Conservation (phyloP, 2,888 invertebrate genomes). For the Trichogramma evanescens region DNA sequence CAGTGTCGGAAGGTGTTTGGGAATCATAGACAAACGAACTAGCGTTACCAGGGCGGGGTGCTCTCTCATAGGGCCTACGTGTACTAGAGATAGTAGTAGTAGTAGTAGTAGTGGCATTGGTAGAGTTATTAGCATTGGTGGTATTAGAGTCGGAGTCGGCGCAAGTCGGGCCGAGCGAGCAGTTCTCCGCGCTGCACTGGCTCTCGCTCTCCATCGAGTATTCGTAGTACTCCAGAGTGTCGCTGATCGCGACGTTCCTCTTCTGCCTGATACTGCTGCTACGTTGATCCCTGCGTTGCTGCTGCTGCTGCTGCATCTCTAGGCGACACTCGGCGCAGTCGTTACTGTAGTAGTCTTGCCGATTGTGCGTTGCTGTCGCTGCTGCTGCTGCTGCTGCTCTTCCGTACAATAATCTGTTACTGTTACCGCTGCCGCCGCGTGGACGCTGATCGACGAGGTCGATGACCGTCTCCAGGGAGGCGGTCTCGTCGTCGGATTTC, state of each 20-base stretch:
- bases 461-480: conserved; percentile 41
- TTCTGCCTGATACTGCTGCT: conserved; percentile 33
- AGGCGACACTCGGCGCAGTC: conserved; percentile 40
- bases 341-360: conserved; percentile 30
- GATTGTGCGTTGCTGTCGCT: conserved; percentile 39
- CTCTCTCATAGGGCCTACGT: conserved; percentile 47
- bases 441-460: conserved; percentile 15
- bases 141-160: conserved; percentile 18
- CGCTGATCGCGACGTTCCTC: conserved; percentile 48
- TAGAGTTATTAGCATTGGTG: too few species aligned
- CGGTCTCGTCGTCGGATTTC: conserved; percentile 42
- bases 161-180: conserved; percentile 47
- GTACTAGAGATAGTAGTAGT: conserved; percentile 20
- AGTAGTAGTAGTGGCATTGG: too few species aligned
- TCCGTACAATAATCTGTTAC: conserved; percentile 14
- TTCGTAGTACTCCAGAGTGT: conserved; percentile 46
- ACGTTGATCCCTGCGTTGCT: conserved; percentile 34
- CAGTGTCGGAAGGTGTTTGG: conserved; percentile 48
- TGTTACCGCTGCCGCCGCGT: not conserved
- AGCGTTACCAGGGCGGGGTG: conserved; percentile 48
- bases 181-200: conserved; percentile 46
- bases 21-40: conserved; percentile 49
- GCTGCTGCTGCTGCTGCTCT: conserved; percentile 43
- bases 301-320: conserved; percentile 28
- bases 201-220: conserved; percentile 48